These are phyloP conservation scores for Chloroclysta siterata DNA, from an alignment of 2,888 invertebrate genomes.

Conservation along the genomic window DNA sequence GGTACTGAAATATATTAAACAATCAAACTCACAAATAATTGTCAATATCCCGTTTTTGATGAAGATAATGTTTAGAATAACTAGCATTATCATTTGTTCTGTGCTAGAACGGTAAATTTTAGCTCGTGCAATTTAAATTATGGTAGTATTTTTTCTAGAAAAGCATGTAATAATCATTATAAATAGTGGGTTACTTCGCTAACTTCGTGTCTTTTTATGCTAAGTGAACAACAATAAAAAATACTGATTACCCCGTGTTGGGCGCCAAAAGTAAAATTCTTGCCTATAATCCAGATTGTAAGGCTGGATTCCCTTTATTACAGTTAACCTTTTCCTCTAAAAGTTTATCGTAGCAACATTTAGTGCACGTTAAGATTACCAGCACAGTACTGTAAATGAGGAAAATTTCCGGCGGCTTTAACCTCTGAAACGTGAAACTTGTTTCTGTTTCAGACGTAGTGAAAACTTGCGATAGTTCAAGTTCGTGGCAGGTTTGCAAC, in stretches of 20 bases:
- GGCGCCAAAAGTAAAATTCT: constrained; percentile 17
- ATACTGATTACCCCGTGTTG: constrained; percentile 4
- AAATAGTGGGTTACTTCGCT: too few species aligned
- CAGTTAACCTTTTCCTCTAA: constrained; percentile 22
- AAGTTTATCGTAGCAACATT: constrained; percentile 22
- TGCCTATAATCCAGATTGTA: constrained; percentile 16
- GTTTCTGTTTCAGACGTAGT: constrained; percentile 20
- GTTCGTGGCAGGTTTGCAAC: constrained; percentile 5
- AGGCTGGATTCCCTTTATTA: constrained; percentile 26
- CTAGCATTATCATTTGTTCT: too few species aligned
- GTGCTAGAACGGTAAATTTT: too few species aligned
- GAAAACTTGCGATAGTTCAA: not conserved
- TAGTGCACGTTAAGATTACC: constrained; percentile 29
- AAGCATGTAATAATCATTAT: too few species aligned
- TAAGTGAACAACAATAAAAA: not conserved
- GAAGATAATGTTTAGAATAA: too few species aligned
- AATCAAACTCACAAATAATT: too few species aligned
- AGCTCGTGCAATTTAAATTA: too few species aligned
- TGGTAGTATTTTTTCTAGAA: too few species aligned
- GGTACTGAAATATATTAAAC: too few species aligned
- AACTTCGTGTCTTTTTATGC: too few species aligned
- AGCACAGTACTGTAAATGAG: constrained; percentile 21
- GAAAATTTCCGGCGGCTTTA: constrained; percentile 21
- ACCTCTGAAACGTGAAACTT: constrained; percentile 10
- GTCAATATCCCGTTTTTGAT: too few species aligned